These are phyloP conservation scores for Xenentodon cancila DNA, from an alignment of 2,797 vertebrate species.

Conservation along the genomic window DNA sequence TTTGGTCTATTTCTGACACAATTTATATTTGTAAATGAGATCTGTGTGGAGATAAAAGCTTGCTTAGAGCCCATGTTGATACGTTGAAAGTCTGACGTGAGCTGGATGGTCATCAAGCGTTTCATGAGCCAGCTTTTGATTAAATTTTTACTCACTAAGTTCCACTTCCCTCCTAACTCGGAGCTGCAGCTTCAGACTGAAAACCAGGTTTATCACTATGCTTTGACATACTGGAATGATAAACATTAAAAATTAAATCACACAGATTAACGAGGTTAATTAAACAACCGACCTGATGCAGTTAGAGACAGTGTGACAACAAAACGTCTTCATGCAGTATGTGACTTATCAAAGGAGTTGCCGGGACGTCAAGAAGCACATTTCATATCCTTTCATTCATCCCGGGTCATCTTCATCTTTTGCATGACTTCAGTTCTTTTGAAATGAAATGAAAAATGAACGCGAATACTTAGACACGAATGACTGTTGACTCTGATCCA, in stretches of 20 bases:
- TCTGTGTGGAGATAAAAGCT: slow-evolving; percentile 3
- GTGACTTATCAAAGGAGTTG: too few species aligned
- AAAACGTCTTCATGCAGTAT: background rate
- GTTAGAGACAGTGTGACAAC: background rate
- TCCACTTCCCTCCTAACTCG: slow-evolving; percentile 29
- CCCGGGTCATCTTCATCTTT: slow-evolving; percentile 43
- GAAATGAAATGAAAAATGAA: slow-evolving; percentile 47
- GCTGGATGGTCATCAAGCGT: slow-evolving; percentile 36
- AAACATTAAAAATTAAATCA: slow-evolving; percentile 4
- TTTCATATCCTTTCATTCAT: slow-evolving; percentile 33
- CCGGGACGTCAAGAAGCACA: slow-evolving; percentile 10
- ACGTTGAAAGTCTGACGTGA: slow-evolving; percentile 22
- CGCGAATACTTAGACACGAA: slow-evolving; percentile 44
- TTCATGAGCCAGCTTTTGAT: slow-evolving; percentile 53
- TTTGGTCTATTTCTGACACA: background rate
- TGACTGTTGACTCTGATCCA: slow-evolving; percentile 38
- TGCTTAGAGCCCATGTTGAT: slow-evolving; percentile 10
- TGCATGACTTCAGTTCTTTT: slow-evolving; percentile 27
- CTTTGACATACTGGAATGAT: slow-evolving; percentile 11
- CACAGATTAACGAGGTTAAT: slow-evolving; percentile 8
- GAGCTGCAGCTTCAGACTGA: slow-evolving; percentile 21
- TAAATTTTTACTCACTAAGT: slow-evolving; percentile 39
- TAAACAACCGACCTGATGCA: slow-evolving; percentile 3
- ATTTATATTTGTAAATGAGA: slow-evolving; percentile 15
- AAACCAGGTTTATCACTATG: slow-evolving; percentile 9